Percentiles rank a stretch among this genome's conserved stretches.
phyloP scores from a whole-genome alignment of 2,113 vertebrate species.

The Cephalopterus ornatus region DNA sequence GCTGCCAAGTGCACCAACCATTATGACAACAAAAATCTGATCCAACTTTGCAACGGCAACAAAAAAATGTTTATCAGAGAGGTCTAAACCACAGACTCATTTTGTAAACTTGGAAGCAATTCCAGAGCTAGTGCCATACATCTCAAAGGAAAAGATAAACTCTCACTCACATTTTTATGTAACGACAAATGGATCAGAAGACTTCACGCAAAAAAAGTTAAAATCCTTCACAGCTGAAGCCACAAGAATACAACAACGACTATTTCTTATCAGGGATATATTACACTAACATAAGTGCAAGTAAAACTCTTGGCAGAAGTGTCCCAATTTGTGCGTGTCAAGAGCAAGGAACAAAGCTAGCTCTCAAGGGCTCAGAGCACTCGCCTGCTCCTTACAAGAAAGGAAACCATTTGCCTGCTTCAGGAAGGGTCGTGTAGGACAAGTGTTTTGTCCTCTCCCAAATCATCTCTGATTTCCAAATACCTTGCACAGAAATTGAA shows the following conservation, averaged over 20 bases:
- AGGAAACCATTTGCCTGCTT: background rate
- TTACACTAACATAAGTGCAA: slow-evolving; percentile 46
- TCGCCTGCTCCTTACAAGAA: background rate
- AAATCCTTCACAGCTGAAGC: slow-evolving; percentile 30
- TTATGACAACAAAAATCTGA: slow-evolving; percentile 46
- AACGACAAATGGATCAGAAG: slow-evolving; percentile 33
- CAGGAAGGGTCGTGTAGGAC: background rate
- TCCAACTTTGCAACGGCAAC: slow-evolving; percentile 56
- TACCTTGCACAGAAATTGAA: background rate
- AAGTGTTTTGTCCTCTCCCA: background rate
- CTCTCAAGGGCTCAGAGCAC: background rate
- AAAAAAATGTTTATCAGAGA: slow-evolving; percentile 66
- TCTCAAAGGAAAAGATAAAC: slow-evolving; percentile 70
- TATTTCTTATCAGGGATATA: slow-evolving; percentile 45
- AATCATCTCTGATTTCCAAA: background rate
- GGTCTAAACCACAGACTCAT: slow-evolving; percentile 47
- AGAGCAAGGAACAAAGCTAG: background rate
- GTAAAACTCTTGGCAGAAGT: slow-evolving; percentile 35
- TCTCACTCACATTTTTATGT: slow-evolving; percentile 46
- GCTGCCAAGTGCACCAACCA: slow-evolving; percentile 36
- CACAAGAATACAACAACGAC: background rate
- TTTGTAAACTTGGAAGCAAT: slow-evolving; percentile 69
- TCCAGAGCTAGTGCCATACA: slow-evolving; percentile 44
- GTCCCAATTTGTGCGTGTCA: background rate
- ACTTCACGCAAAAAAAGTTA: background rate